Percentiles rank a stretch among this genome's conserved stretches.
Conservation (phyloP, 2,113 vertebrate species). For the Zonotrichia leucophrys region DNA sequence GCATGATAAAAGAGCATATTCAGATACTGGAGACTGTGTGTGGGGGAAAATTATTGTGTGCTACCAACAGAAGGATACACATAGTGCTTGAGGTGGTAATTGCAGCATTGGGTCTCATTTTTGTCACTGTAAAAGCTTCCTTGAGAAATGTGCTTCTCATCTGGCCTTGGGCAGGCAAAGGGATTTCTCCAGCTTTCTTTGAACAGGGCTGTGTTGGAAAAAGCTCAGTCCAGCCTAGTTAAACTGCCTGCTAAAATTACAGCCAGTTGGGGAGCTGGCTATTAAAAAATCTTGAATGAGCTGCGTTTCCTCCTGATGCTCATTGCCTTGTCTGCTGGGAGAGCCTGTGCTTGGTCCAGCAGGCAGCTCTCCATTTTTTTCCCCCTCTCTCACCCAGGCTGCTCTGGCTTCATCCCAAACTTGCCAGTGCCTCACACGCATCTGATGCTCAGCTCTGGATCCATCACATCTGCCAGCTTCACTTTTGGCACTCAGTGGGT, state of each 20-base stretch:
- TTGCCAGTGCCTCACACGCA: neutral
- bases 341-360: neutral
- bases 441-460: neutral
- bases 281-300: neutral
- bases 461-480: neutral
- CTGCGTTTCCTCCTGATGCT: neutral
- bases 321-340: neutral
- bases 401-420: neutral
- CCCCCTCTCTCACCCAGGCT: neutral
- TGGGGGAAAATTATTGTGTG: neutral
- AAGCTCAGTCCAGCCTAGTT: neutral
- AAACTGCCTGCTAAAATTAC: slow-evolving; percentile 50
- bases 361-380: neutral
- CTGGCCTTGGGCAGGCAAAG: neutral
- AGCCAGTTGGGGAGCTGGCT: slow-evolving; percentile 1
- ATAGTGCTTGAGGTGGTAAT: neutral
- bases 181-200: neutral
- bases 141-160: neutral
- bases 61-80: neutral
- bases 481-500: neutral
- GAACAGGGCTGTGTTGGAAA: neutral
- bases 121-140: neutral
- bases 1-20: neutral
- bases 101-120: neutral
- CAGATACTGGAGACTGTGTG: neutral